These are phyloP conservation scores for Chionomys nivalis DNA, from an alignment of 2,113 vertebrate genomes.

Conservation along the genomic window DNA sequence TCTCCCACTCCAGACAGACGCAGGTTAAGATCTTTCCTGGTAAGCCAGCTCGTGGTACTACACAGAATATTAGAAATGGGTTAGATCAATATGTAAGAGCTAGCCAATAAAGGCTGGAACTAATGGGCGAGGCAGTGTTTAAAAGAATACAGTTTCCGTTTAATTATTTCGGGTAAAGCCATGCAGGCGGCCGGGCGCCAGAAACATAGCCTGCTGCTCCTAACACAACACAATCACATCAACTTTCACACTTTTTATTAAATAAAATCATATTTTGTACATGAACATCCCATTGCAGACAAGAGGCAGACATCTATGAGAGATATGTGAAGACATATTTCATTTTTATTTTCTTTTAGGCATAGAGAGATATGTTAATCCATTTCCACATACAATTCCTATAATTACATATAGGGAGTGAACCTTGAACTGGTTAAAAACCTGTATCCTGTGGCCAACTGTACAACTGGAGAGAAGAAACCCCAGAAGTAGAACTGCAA, in stretches of 20 bases:
- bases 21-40: too few species aligned
- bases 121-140: too few species aligned
- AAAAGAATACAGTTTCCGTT: too few species aligned
- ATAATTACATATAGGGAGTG: slow-evolving; percentile 79
- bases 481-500: slow-evolving; percentile 63
- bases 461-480: slow-evolving; percentile 80
- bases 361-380: slow-evolving; percentile 88
- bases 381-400: slow-evolving; percentile 84
- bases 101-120: too few species aligned
- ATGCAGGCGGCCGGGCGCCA: too few species aligned
- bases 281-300: slow-evolving; percentile 38
- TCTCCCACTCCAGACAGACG: too few species aligned
- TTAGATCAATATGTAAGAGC: too few species aligned
- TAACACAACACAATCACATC: not conserved
- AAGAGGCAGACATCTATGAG: slow-evolving; percentile 79
- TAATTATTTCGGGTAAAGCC: too few species aligned
- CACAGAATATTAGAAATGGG: too few species aligned
- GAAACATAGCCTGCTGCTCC: too few species aligned
- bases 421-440: slow-evolving; percentile 77
- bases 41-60: too few species aligned
- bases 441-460: slow-evolving; percentile 64
- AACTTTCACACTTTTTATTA: slow-evolving; percentile 24
- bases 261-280: slow-evolving; percentile 18
- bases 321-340: slow-evolving; percentile 86
- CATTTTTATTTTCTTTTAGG: slow-evolving; percentile 89